Evolutionary conservation across 2,113 vertebrate genomes (phyloP), one percentile per base, ranked within the genome.

Genomic region (Bolborhynchus lineola): DNA sequence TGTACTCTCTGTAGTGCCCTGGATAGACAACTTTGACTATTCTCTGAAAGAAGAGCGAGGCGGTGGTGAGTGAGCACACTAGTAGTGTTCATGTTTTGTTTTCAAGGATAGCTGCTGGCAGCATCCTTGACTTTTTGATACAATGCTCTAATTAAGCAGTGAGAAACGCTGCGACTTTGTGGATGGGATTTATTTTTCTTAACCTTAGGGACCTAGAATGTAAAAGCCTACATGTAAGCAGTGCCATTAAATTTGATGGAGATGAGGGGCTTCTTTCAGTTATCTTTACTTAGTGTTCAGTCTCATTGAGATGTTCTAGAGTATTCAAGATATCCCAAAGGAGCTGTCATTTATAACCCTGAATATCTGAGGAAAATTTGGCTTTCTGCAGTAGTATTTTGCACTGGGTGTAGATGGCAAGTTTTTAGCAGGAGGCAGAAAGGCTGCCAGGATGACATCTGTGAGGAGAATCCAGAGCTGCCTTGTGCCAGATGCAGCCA

Each of bases 371-470:
- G 28, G 17, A 24, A 79, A 83, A 59, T 16, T 7, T 65, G 6
- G 5, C 14, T 14, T 71, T 65, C n/a, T 72, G 21, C 12, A 20
- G 21, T 47, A 83, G 13, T 37, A 72, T 12, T 9, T 67, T 68
- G n/a, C 25, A 42, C 7, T 71, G 20, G 4, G 8, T 41, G 41
- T 23, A 77, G 28, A 24, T 21, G 19, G 7, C 42, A 44, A 64
- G 13, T 49, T 29, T 86, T 64, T 29, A 31, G 6, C 1, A 2
- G 8, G n/a, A 9, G 8, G 4, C 0, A 2, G 33, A 3, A 5
- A 42, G 10, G 3, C 21, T 86, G 6, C 11, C 18, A 47, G 16
- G 20, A 17, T 68, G 19, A 37, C 26, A 9, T 59, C 21, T n/a
- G 33, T 59, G 20, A 59, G 33, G 6, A n/a, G 20, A 59, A 33